phyloP scores from a whole-genome alignment of 2,888 invertebrate genomes.

The Nomada ruficornis region DNA sequence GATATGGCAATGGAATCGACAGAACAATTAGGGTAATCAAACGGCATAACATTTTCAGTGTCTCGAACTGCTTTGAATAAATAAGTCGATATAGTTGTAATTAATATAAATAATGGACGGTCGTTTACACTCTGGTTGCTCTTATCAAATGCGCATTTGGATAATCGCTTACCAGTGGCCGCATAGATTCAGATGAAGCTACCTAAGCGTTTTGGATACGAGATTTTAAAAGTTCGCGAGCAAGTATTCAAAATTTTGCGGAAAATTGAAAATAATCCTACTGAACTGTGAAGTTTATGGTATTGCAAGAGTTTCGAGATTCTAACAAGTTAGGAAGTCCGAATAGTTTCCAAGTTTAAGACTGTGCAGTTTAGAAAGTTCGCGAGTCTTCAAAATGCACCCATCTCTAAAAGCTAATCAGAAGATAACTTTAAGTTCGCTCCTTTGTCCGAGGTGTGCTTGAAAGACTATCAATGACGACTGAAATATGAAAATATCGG shows the following conservation, averaged over 20 bases:
- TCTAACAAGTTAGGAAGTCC: neutral
- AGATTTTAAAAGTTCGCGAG: neutral
- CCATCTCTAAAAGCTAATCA: neutral
- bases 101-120: too few relatives aligned
- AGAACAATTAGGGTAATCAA: too few relatives aligned
- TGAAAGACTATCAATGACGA: too few relatives aligned
- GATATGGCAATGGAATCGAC: too few relatives aligned
- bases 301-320: neutral
- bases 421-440: neutral
- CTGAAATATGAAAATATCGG: too few relatives aligned
- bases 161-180: too few relatives aligned
- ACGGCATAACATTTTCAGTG: too few relatives aligned
- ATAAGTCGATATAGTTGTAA: too few relatives aligned
- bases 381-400: neutral
- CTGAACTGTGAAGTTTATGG: neutral
- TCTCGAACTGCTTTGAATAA: too few relatives aligned
- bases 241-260: neutral
- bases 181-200: too few relatives aligned
- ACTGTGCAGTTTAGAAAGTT: neutral
- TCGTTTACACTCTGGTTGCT: neutral
- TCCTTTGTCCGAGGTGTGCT: neutral
- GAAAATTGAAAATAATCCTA: neutral
- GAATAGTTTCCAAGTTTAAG: neutral
- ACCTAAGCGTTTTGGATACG: neutral
- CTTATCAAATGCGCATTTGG: neutral